Conservation (phyloP, 1,140 invertebrate genomes). For the Hydropsyche tenuis region DNA sequence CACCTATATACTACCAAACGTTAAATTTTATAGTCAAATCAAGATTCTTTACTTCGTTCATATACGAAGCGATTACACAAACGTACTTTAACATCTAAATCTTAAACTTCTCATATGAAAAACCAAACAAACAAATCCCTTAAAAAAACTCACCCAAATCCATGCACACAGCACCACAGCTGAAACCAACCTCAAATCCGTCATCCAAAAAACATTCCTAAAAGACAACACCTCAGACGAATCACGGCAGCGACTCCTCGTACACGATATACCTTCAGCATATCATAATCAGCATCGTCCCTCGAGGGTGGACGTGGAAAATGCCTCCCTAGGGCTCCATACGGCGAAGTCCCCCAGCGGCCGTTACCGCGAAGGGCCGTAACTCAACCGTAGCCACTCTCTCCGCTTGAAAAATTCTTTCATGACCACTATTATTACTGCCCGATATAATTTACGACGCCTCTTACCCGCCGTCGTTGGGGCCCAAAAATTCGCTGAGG, state of each 20-base stretch:
- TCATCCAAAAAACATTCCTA: too few species aligned
- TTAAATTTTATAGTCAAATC: too few species aligned
- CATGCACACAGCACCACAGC: too few species aligned
- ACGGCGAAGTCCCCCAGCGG: conserved; percentile 13
- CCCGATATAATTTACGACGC: conserved; percentile 44
- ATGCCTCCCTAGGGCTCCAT: conserved; percentile 47
- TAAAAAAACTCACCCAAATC: too few species aligned
- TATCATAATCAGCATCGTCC: conserved; percentile 48
- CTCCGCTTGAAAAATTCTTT: conserved; percentile 48
- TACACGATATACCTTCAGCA: conserved; percentile 32
- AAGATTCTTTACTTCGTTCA: too few species aligned
- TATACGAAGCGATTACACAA: too few species aligned
- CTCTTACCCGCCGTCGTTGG: background rate
- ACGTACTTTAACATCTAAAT: too few species aligned
- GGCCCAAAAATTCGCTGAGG: background rate
- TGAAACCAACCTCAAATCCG: too few species aligned
- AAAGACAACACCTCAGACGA: too few species aligned
- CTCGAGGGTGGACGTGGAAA: conserved; percentile 20
- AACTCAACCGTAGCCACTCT: conserved; percentile 39
- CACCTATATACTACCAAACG: too few species aligned
- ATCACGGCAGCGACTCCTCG: background rate
- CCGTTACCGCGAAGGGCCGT: conserved; percentile 42
- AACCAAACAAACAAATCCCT: too few species aligned
- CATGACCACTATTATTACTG: conserved; percentile 48
- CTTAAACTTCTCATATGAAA: too few species aligned